Base-by-base conservation (phyloP, 2,888 invertebrate genomes). In the Drosophila acutilabella region DNA sequence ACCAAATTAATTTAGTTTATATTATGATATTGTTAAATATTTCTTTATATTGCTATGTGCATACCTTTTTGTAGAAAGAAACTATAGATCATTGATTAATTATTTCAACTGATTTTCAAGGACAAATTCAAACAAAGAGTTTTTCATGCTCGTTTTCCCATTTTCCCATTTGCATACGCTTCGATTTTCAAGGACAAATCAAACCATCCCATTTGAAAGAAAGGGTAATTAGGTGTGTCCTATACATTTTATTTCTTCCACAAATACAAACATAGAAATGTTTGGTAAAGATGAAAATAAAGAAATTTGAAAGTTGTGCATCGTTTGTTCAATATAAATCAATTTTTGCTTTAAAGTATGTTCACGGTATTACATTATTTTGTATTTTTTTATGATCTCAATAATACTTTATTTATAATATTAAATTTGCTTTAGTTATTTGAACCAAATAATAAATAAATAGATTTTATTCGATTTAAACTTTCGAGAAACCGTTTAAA, bases 141-240 rank as follows among this genome's bases (percentile, higher is more conserved):
- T 54, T 18, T n/a, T 30, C 64, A 71, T 54, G 72, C 58, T 16
- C 30, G 59, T 41, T 64, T 59, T 61, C n/a, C 62, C 38, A 70
- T 62, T 71, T 71, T 65, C 11, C 67, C 42, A 73, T 72, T 72
- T 72, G 71, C 67, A 72, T 72, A 72, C 47, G 47, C 48, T 47
- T 47, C 13, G 36, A n/a, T 30, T 30, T 41, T 61, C 71, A 72
- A 72, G 71, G 71, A 53, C 71, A 57, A 8, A 10, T 53, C 48
- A 48, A 33, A 42, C 65, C 41, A 38, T 47, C 8, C 40, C 23
- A 51, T 53, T 65, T 18, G 1, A 44, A 41, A 18, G 40, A 60
- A 71, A 66, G 67, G 74, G 60, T 73, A 48, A 13, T 26, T 14
- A 20, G 33, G 16, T 51, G 16, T 61, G 6, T 38, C 18, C 20